Evolutionary conservation across 2,888 invertebrate genomes (phyloP), one percentile per base, ranked within the genome.

Genomic region (Neoitamus cyanurus): DNA sequence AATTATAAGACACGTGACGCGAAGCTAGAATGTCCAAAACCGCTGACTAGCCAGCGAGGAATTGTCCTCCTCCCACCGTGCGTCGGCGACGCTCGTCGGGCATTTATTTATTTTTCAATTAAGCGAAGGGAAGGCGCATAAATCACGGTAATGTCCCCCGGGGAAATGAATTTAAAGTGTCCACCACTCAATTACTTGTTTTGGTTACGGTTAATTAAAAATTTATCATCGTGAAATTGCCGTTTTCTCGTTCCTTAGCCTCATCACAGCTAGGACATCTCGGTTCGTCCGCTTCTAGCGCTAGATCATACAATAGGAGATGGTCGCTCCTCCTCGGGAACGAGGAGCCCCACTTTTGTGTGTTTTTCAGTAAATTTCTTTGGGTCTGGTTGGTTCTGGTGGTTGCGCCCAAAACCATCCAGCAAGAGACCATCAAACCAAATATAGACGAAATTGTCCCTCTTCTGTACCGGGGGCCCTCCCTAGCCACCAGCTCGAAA

Each of bases 191-290:
- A 82, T 82, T 82, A 69, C 82, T 69, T 82, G 82, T 82, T 82
- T 82, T 82, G 82, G 69, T 82, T 82, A 82, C 82, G 82, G 82
- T 69, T 82, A 82, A 82, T 82, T 82, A 82, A 82, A 82, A 82
- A 82, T 82, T 82, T 82, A 82, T 82, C 82, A 82, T 82, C 68
- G 69, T 68, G 69, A 82, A 82, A 82, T 69, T 82, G 68, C 68
- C 82, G 25, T 69, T 82, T 25, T 20, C 37, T 30, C 20, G n/a
- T 25, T 20, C 69, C 25, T 80, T 80, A 48, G 15, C 31, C 9
- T 58, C 15, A 15, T 58, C 58, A 7, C 20, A 6, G 9, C 37
- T 37, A 58, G 20, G 25, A 20, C 58, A 25, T 25, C 42, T 20
- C 11, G 3, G 25, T 20, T 9, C 31, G 28, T 34, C 34, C 34